Percentiles rank a stretch among this genome's conserved stretches.
phyloP scores from a whole-genome alignment of 2,113 vertebrate species.

The Podarcis cretensis region DNA sequence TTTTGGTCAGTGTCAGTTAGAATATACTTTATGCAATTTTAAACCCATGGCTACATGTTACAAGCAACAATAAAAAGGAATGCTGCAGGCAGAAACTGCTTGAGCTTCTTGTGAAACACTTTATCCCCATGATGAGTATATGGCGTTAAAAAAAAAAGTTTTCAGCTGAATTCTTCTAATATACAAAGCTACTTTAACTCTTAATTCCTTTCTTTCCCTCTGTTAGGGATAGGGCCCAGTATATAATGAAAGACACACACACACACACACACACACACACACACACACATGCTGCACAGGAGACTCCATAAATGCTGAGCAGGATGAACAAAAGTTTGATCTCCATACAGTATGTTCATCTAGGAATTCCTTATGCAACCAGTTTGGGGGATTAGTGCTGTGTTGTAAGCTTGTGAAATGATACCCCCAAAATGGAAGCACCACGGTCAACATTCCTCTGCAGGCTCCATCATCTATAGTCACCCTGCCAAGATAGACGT shows the following conservation, averaged over 20 bases:
- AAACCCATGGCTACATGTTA: slow-evolving; percentile 33
- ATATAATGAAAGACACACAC: neutral
- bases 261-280: neutral
- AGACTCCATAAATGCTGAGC: neutral
- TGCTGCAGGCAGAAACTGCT: slow-evolving; percentile 38
- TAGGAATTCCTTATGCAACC: neutral
- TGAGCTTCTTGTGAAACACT: slow-evolving; percentile 43
- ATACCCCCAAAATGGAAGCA: neutral
- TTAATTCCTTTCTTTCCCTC: neutral
- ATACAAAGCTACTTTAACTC: neutral
- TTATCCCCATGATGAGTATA: slow-evolving; percentile 19
- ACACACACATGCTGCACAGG: neutral
- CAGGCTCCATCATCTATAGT: neutral
- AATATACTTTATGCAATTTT: slow-evolving; percentile 33
- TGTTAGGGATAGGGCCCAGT: neutral
- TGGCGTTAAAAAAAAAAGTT: neutral
- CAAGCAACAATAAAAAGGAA: slow-evolving; percentile 38
- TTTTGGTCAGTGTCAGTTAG: slow-evolving; percentile 42
- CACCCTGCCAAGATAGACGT: slow-evolving; percentile 46
- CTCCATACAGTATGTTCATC: neutral
- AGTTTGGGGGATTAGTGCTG: neutral
- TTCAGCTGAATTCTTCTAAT: neutral
- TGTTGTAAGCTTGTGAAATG: neutral
- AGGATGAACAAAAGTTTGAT: neutral
- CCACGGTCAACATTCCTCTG: neutral